Percentiles rank a stretch among this genome's conserved stretches.
Conservation (phyloP, 2,113 vertebrate genomes). For the Thunnus thynnus region DNA sequence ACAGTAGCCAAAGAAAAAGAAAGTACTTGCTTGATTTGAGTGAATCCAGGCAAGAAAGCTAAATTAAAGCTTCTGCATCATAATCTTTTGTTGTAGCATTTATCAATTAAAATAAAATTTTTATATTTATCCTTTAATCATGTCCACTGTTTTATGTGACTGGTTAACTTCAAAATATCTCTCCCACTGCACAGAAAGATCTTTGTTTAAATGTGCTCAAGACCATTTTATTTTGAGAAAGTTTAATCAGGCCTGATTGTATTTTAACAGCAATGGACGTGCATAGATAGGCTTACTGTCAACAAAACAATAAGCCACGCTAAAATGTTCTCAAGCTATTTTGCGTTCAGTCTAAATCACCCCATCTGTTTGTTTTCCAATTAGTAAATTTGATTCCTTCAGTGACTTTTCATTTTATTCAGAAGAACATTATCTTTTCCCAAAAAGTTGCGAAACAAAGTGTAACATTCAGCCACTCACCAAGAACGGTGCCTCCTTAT, state of each 20-base stretch:
- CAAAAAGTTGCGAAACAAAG: not conserved
- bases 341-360: not conserved
- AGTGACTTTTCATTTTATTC: not conserved
- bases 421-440: not conserved
- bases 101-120: not conserved
- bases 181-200: not conserved
- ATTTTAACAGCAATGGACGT: not conserved
- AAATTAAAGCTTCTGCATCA: not conserved
- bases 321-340: not conserved
- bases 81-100: not conserved
- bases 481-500: not conserved
- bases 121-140: not conserved
- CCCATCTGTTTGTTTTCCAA: not conserved
- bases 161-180: not conserved
- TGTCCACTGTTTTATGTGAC: not conserved
- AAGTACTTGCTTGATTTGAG: not conserved
- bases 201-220: not conserved
- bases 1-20: not conserved
- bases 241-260: not conserved
- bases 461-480: constrained; percentile 38
- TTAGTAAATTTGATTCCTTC: not conserved
- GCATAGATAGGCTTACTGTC: not conserved
- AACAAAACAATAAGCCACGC: not conserved
- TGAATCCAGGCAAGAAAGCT: not conserved
- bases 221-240: not conserved